phyloP scores from a whole-genome alignment of 2,888 invertebrate species.

The Liopterus haemorrhoidalis region DNA sequence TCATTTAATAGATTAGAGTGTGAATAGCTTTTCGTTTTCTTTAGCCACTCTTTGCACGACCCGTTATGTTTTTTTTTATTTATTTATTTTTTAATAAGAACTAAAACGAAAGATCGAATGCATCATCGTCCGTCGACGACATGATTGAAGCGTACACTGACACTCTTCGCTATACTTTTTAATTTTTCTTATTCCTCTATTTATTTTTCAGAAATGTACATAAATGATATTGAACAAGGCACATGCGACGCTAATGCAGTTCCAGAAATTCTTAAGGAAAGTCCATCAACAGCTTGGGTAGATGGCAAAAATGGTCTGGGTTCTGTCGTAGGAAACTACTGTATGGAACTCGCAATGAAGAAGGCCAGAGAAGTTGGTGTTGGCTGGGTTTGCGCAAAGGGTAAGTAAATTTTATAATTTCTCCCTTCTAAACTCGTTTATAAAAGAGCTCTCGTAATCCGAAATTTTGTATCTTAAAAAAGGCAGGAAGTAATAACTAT shows the following conservation, averaged over 20 bases:
- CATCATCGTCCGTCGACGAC: no score
- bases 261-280: conserved; percentile 56
- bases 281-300: conserved; percentile 52
- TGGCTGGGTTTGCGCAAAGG: conserved; percentile 59
- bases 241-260: conserved; percentile 48
- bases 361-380: conserved; percentile 64
- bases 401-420: conserved; percentile 34
- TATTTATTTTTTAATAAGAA: no score
- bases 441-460: not conserved
- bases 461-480: not conserved
- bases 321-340: conserved; percentile 58
- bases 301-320: conserved; percentile 66
- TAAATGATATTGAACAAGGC: conserved; percentile 53
- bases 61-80: no score
- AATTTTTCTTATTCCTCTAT: not conserved
- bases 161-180: not conserved
- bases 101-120: no score
- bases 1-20: no score
- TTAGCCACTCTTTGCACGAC: no score
- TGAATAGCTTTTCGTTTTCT: no score
- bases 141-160: not conserved
- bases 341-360: conserved; percentile 60
- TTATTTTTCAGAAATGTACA: conserved; percentile 54
- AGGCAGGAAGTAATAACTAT: not conserved
- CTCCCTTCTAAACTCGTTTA: not conserved